These are phyloP conservation scores for Trachops cirrhosus DNA, from an alignment of 2,797 vertebrate genomes.

Conservation along the genomic window DNA sequence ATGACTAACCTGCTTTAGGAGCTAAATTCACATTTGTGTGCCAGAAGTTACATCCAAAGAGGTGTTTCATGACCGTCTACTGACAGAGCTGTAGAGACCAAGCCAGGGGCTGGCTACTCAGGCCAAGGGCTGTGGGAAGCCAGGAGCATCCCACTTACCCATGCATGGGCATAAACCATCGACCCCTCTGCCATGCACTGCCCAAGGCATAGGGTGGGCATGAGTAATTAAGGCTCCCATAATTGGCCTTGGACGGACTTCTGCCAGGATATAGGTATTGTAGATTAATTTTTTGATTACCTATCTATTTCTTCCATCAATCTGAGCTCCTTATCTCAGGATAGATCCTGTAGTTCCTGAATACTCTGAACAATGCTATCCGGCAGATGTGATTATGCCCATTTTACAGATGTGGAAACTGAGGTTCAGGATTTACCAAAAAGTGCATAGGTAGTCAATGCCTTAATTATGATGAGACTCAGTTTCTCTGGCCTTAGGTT, in stretches of 20 bases:
- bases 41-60: background rate
- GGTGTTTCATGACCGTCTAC: background rate
- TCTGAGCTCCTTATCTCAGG: background rate
- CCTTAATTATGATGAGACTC: background rate
- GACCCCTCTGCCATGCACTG: background rate
- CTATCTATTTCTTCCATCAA: background rate
- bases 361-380: background rate
- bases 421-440: background rate
- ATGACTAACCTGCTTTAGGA: background rate
- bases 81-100: background rate
- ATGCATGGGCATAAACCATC: no score
- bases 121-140: background rate
- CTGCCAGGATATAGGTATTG: background rate
- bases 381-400: background rate
- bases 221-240: background rate
- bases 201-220: background rate
- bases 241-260: background rate
- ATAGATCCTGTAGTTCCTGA: background rate
- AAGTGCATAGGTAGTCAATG: background rate
- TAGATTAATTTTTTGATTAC: background rate
- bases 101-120: background rate
- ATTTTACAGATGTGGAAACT: background rate
- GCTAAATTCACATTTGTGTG: background rate
- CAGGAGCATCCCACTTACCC: background rate
- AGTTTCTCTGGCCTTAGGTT: background rate